Base-by-base conservation (phyloP, 2,888 invertebrate genomes). In the Balanococcus diminutus region DNA sequence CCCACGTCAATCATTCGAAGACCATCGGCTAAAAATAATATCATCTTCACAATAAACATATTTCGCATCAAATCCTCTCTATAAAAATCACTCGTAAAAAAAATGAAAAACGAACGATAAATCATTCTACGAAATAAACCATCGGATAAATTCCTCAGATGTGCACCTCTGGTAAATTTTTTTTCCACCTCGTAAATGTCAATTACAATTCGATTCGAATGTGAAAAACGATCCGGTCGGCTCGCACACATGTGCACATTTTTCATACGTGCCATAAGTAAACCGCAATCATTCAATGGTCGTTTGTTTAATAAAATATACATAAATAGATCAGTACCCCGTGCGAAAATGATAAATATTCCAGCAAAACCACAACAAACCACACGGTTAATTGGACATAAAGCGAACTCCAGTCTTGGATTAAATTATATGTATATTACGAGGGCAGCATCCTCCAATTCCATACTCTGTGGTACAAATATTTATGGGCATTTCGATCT, bases 171-270 rank as follows among this genome's bases (percentile, higher is more conserved):
- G 25, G 75, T 75, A 19, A 32, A 75, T 75, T 75, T 75, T 67
- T 25, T 75, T 75, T 75, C 75, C 75, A 32, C 75, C 75, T 75
- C 75, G 75, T 75, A 75, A 75, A 75, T 32, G 75, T 75, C 75
- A 75, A 32, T 75, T 75, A 75, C 32, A 75, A 75, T 32, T 75
- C 75, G 75, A 31, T 75, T 19, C 32, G 19, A 75, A 75, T 75
- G 31, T 32, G 32, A 75, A 75, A 75, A 75, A 75, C 75, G 61
- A 67, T 51, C 75, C n/a, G 31, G n/a, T n/a, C n/a, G n/a, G n/a
- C n/a, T n/a, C n/a, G n/a, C n/a, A n/a, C n/a, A n/a, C 32, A n/a
- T 51, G 51, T 75, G n/a, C n/a, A 32, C 32, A 32, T 32, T 67
- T 67, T 67, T 11, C 61, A 28, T 28, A 25, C 28, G 61, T 4